Percentiles rank a stretch among this genome's conserved stretches.
Evolutionary conservation across 37 sponge, comb jelly and placozoan species (phyloP).

Genomic region (Axinella damicornis): DNA sequence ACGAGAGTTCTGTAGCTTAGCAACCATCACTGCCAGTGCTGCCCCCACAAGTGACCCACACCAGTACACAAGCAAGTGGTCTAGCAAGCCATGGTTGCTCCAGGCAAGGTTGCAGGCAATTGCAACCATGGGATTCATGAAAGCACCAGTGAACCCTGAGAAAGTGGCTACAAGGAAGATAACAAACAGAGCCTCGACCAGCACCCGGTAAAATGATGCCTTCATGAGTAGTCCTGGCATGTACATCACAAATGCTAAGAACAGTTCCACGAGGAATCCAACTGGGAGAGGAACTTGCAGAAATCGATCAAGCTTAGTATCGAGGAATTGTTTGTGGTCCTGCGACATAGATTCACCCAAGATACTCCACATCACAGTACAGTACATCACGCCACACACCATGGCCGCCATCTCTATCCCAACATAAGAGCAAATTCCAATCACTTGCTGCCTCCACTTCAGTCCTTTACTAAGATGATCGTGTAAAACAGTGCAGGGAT

Average conservation of each 20-base stretch:
- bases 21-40: constrained; percentile 6
- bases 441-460: neutral
- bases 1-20: neutral
- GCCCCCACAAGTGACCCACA: constrained; percentile 38
- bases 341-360: neutral
- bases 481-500: neutral
- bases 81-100: neutral
- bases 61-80: constrained; percentile 36
- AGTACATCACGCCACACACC: neutral
- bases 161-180: neutral
- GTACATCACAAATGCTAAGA: constrained; percentile 12
- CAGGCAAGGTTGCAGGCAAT: constrained; percentile 14
- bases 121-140: constrained; percentile 62
- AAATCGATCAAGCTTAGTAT: neutral
- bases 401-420: constrained; percentile 9
- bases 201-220: neutral
- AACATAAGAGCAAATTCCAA: neutral
- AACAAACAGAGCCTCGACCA: neutral
- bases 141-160: constrained; percentile 10
- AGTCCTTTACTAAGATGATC: neutral
- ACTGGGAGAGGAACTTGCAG: neutral
- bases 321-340: constrained; percentile 7
- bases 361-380: neutral
- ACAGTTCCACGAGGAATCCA: constrained; percentile 22
- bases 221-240: neutral